Evolutionary conservation across 2,797 vertebrate species (phyloP).

Genomic region (Hozukius guyotensis): DNA sequence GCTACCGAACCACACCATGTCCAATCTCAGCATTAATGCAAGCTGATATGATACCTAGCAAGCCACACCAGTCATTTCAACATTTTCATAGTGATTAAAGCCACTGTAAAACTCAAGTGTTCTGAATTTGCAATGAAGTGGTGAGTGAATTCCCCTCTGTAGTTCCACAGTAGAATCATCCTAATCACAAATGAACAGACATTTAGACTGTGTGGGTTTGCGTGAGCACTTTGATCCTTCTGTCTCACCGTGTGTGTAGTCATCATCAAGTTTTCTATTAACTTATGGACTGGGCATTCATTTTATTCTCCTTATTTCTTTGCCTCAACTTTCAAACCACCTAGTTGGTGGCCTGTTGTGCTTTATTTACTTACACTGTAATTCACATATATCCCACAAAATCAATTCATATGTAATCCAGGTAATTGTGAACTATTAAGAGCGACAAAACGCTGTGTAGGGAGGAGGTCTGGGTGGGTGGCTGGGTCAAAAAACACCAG

Average conservation of each 20-base stretch:
- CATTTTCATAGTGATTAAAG: constrained; percentile 72
- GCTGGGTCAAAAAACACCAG: no score
- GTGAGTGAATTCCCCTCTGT: constrained; percentile 29
- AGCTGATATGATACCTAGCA: constrained; percentile 68
- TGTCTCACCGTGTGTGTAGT: neutral
- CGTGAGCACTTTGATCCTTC: constrained; percentile 39
- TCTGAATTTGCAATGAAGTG: constrained; percentile 62
- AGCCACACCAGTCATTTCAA: constrained; percentile 64
- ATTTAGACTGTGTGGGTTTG: constrained; percentile 12
- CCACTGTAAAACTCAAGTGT: constrained; percentile 60
- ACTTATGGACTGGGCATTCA: neutral
- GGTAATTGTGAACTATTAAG: no score
- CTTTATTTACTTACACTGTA: neutral
- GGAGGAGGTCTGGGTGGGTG: no score
- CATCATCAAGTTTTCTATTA: neutral
- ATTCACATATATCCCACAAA: no score
- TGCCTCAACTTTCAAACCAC: neutral
- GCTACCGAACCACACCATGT: constrained; percentile 71
- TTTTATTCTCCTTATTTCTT: neutral
- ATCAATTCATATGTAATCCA: no score
- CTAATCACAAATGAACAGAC: constrained; percentile 29
- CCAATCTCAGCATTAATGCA: constrained; percentile 70
- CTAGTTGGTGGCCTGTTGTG: neutral
- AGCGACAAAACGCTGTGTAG: no score
- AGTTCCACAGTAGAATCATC: constrained; percentile 22